phyloP scores from a whole-genome alignment of 1,140 invertebrate genomes.

The Oedothorax gibbosus region DNA sequence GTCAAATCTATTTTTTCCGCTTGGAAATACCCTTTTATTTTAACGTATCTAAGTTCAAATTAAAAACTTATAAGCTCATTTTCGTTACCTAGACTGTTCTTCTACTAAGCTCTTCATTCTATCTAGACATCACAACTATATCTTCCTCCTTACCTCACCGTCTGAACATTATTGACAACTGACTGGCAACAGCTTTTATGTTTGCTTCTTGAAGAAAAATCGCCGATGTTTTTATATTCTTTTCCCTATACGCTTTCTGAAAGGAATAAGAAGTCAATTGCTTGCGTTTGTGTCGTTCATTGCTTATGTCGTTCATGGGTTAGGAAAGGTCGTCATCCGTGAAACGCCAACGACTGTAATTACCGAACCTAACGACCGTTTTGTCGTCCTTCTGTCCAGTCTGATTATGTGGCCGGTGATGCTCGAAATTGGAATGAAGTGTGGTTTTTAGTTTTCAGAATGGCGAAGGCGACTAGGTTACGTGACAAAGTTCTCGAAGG shows the following conservation, averaged over 20 bases:
- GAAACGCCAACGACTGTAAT: slow-evolving; percentile 35
- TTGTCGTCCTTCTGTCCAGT: slow-evolving; percentile 10
- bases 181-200: not conserved
- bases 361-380: slow-evolving; percentile 40
- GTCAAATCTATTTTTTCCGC: too few relatives aligned
- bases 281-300: slow-evolving; percentile 20
- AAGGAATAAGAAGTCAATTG: slow-evolving; percentile 30
- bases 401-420: slow-evolving; percentile 20
- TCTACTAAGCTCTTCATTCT: too few relatives aligned
- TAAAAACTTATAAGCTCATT: too few relatives aligned
- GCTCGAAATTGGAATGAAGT: not conserved
- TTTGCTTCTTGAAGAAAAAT: too few relatives aligned
- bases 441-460: not conserved
- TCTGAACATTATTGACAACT: slow-evolving; percentile 10
- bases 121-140: too few relatives aligned
- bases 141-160: too few relatives aligned
- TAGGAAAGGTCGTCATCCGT: slow-evolving; percentile 3
- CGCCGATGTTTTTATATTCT: not conserved
- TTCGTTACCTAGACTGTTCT: too few relatives aligned
- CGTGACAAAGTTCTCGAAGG: not conserved
- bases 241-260: not conserved
- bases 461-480: not conserved
- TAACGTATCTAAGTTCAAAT: too few relatives aligned
- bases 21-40: too few relatives aligned
- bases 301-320: too few relatives aligned